Evolutionary conservation across 2,797 vertebrate species (phyloP), one percentile per base, ranked within the genome.

Genomic region (Odontamblyopus rebecca): DNA sequence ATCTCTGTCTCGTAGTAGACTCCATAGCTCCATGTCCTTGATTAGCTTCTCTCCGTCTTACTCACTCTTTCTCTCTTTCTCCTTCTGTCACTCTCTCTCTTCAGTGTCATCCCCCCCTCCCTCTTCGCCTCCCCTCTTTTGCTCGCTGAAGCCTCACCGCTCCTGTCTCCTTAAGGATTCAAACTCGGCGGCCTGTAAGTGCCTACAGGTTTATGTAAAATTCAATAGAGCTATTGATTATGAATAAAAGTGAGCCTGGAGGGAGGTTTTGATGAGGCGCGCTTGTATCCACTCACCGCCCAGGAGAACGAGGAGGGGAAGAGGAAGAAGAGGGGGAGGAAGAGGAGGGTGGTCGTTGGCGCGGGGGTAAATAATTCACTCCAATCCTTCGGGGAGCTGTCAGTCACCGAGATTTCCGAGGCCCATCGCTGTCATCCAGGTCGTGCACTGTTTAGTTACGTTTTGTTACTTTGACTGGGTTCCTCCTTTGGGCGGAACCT

Each of bases 281-380:
- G 73, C 63, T 32, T 61, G 76, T 67, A 27, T 38, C 4, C 67
- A 44, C 56, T 70, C 51, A 19, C 2, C 6, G 57, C 50, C 13
- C 50, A 51, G 27, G 19, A 66, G 48, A 30, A 74, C 74, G 78
- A 54, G 9, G 53, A 4, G 4, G 56, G 11, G 56, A 16, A 4
- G 78, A 54, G n/a, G 51, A 3, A 3, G 54, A 23, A n/a, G 54
- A 29, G 3, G 30, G 19, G 9, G 9, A 23, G 23, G 23, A 16
- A 15, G 84, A 77, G 81, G 75, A 85, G 18, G 18, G 13, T n/a
- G 61, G 30, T 18, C 32, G n/a, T 62, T 62, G 61, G 61, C 38
- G 30, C 68, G 62, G 19, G 69, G 82, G 72, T 89, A 86, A 89
- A 91, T 91, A 74, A 89, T 91, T 90, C 75, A 89, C 79, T 54